phyloP scores from a whole-genome alignment of 2,113 vertebrate species.

The Uria aalge region DNA sequence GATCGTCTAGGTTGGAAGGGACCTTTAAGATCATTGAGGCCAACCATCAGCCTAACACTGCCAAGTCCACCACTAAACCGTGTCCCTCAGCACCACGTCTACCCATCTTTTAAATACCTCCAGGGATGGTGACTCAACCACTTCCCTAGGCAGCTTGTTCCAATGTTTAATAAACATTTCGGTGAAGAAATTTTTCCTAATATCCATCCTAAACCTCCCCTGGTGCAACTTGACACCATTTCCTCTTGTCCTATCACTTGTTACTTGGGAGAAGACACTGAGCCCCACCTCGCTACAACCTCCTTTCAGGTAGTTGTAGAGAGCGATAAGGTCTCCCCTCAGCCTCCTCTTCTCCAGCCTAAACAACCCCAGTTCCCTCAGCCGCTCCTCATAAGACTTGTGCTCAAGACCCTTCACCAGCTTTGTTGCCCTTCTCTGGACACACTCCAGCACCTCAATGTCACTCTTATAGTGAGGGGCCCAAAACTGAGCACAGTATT shows the following conservation, averaged over 20 bases:
- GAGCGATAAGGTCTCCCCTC: not conserved
- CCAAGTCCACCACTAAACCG: not conserved
- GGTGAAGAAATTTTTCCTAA: not conserved
- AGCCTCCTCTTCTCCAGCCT: not conserved
- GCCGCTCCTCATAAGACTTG: not conserved
- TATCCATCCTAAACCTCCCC: not conserved
- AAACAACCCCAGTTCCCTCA: not conserved
- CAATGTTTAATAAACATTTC: not conserved
- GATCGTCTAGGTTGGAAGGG: not conserved
- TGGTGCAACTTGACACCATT: not conserved
- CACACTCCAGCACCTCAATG: not conserved
- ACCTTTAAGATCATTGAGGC: not conserved
- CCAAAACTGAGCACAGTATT: not conserved
- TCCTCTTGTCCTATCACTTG: not conserved
- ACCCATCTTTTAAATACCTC: not conserved
- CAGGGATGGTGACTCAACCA: not conserved
- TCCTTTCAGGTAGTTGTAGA: not conserved
- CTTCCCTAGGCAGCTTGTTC: not conserved
- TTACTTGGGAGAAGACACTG: not conserved
- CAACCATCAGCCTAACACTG: not conserved
- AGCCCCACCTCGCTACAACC: not conserved
- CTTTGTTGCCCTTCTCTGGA: not conserved
- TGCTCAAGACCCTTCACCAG: not conserved
- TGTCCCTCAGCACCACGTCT: not conserved
- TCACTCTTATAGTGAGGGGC: not conserved